Evolutionary conservation across 2,113 vertebrate genomes (phyloP).

Genomic region (Pseudopodoces humilis): DNA sequence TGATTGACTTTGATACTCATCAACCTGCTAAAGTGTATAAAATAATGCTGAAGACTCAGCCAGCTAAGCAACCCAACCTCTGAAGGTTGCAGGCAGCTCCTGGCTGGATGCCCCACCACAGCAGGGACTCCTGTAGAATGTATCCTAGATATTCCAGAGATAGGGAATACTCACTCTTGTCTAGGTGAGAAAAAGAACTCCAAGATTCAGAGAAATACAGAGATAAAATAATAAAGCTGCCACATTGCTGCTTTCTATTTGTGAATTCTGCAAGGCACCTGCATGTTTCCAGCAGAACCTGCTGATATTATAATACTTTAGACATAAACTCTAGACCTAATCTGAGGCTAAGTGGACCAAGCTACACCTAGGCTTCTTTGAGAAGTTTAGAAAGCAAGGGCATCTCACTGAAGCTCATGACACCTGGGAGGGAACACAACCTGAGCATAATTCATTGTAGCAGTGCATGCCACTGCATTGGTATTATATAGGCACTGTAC

Average conservation of each 20-base stretch:
- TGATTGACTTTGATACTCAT: background rate
- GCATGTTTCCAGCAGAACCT: background rate
- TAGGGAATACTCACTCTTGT: background rate
- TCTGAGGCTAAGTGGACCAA: background rate
- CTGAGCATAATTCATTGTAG: background rate
- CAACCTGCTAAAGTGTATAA: background rate
- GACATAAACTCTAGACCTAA: background rate
- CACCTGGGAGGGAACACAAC: background rate
- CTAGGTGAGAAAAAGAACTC: background rate
- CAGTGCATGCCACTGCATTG: background rate
- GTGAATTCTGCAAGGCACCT: background rate
- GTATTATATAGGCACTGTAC: too few relatives aligned
- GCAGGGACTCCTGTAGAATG: background rate
- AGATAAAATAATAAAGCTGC: background rate
- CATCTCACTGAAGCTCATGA: background rate
- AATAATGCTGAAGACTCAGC: background rate
- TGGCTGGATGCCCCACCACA: background rate
- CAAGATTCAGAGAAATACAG: background rate
- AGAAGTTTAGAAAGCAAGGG: background rate
- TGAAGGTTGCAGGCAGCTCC: background rate
- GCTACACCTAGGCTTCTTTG: background rate
- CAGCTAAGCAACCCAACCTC: fast-evolving
- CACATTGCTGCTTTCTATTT: background rate
- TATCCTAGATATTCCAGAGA: background rate
- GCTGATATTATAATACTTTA: background rate